Percentiles rank a stretch among this genome's conserved stretches.
These are phyloP conservation scores for Encarsia formosa DNA, from an alignment of 2,888 invertebrate genomes.

Conservation along the genomic window DNA sequence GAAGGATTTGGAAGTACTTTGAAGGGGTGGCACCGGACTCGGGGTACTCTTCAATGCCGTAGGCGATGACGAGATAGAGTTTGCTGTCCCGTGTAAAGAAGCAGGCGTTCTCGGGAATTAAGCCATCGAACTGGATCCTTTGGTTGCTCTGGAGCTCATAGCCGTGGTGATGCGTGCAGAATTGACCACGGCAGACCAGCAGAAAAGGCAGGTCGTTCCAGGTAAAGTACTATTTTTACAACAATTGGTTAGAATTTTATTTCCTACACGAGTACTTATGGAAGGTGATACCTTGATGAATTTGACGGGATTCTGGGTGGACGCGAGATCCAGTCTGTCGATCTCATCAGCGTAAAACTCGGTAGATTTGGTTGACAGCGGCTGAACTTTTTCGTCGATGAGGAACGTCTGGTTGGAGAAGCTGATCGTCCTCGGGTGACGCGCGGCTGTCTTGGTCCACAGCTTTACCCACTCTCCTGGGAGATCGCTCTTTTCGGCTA, in stretches of 20 bases:
- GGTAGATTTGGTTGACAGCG: not conserved
- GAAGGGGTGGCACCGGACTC: not conserved
- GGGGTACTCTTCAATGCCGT: not conserved
- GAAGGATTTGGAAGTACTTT: no score
- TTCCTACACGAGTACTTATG: no score
- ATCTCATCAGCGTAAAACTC: no score
- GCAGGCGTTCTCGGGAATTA: constrained; percentile 4
- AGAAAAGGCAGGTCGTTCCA: constrained; percentile 4
- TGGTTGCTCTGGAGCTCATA: constrained; percentile 2
- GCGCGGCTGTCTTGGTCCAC: constrained; percentile 1
- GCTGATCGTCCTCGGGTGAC: not conserved
- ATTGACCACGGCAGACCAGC: constrained; percentile 1
- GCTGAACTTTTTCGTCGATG: not conserved
- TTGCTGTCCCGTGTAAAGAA: constrained; percentile 1
- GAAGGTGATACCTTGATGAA: constrained; percentile 10
- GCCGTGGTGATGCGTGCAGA: constrained; percentile 5
- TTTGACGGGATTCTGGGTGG: not conserved
- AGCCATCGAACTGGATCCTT: not conserved
- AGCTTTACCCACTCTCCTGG: constrained; percentile 2
- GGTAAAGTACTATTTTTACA: not conserved
- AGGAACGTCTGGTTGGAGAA: constrained; percentile 3
- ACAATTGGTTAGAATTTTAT: no score
- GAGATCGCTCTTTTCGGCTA: not conserved
- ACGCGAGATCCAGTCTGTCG: not conserved
- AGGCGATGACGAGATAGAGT: constrained; percentile 7